Conservation (phyloP, 2,113 vertebrate genomes). For the Sclerurus mexicanus region DNA sequence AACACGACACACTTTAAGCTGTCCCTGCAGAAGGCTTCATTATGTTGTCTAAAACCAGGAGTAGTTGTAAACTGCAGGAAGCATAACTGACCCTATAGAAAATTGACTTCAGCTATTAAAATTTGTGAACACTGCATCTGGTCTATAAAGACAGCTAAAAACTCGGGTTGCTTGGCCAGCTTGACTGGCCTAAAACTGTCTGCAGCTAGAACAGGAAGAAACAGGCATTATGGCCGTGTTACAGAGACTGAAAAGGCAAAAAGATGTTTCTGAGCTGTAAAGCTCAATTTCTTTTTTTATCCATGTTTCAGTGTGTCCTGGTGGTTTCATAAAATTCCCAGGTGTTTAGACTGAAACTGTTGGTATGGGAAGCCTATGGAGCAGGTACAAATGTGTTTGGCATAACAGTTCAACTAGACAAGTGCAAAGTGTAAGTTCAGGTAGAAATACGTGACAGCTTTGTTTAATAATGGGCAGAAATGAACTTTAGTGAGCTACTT, state of each 20-base stretch:
- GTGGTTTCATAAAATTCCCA: not conserved
- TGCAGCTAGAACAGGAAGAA: not conserved
- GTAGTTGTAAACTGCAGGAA: not conserved
- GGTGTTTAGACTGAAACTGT: not conserved
- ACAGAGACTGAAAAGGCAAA: not conserved
- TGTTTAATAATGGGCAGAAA: not conserved
- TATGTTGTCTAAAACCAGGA: not conserved
- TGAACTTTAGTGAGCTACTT: not conserved
- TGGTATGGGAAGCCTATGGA: not conserved
- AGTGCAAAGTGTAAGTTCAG: accelerated
- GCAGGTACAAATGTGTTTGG: not conserved
- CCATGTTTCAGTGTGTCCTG: not conserved
- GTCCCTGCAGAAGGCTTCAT: not conserved
- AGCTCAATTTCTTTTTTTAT: not conserved
- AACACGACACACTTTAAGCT: not conserved
- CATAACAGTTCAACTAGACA: not conserved
- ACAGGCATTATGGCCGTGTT: not conserved
- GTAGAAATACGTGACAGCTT: not conserved
- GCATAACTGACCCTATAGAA: not conserved
- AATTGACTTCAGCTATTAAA: not conserved
- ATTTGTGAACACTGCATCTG: not conserved
- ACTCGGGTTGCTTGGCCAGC: not conserved
- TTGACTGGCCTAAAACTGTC: not conserved
- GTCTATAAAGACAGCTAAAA: not conserved
- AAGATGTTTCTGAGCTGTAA: not conserved